Evolutionary conservation across 2,797 vertebrate species (phyloP), one percentile per base, ranked within the genome.

Genomic region (Sphaeramia orbicularis): DNA sequence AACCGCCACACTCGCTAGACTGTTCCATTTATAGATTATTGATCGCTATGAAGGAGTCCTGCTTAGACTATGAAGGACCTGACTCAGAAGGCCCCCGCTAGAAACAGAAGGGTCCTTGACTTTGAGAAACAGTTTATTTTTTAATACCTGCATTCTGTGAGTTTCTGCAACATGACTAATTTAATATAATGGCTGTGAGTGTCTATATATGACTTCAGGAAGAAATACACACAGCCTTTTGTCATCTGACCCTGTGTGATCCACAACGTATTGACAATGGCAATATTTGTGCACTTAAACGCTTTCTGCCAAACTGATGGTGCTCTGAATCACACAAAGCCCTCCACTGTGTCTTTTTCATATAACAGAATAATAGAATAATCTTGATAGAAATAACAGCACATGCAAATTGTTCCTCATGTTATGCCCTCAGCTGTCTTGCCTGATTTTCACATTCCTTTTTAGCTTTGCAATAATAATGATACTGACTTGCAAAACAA

Each of bases 401-500:
- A 65, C 52, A 72, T 78, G 62, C 38, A 75, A 76, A 78, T 73
- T 10, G 35, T 64, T 70, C 47, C 53, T 60, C 60, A 53, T 55
- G 58, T 74, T 74, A 45, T 1, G 21, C 78, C 77, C 45, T 67
- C 41, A 76, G 80, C 65, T 56, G 24, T 61, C 55, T 67, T 52
- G 54, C 69, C 57, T 61, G 41, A 36, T 49, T 62, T 83, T 68
- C 71, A 44, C 56, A 42, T 84, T 83, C 62, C 65, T 76, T 64
- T 86, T 87, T 73, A 82, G 72, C 73, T 62, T 76, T 80, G 79
- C 68, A 86, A 70, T 83, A 85, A 86, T 85, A 80, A 86, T 85
- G 81, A 80, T 58, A 83, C 48, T 62, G 81, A 83, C 81, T 89
- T 71, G 73, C 78, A 73, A 75, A 90, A 83, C 89, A 89, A 86